Evolutionary conservation across 2,888 invertebrate genomes (phyloP), one percentile per base, ranked within the genome.

Genomic region (Apotomis capreana): DNA sequence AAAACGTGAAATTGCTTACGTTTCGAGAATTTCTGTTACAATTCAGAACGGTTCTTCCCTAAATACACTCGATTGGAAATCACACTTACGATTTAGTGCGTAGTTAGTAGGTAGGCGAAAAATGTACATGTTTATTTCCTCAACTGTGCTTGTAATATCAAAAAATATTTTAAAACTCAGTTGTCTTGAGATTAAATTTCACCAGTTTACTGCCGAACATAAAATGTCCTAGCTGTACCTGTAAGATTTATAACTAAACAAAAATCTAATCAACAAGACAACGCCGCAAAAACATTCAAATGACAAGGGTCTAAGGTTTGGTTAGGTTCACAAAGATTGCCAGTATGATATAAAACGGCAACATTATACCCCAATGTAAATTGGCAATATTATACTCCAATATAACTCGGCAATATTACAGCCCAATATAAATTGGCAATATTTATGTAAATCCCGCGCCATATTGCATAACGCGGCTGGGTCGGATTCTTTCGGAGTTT

Each of bases 391-490:
- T 65, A 65, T 65, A 55, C 65, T 65, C 36, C 84, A 84, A 62
- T 61, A 67, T 68, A 72, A 68, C 68, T 72, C 68, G 78, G 70
- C 74, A 78, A 80, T 78, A 79, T 77, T 79, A 81, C 80, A 80
- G 82, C 82, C 83, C 84, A 84, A 68, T 71, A 71, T 68, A 72
- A 68, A 68, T 72, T 72, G 68, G 68, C 72, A 72, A 72, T 72
- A 72, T 72, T 72, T 72, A 72, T 72, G 72, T 72, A 63, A 72
- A 72, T 72, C 68, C 60, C 60, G 8, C 65, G 67, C 71, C 67
- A 68, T 68, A 72, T 72, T 72, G 72, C 68, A 72, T 72, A 72
- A 72, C 68, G 51, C 63, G 68, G 67, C 40, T 57, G 51, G 58
- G 40, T 54, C 69, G 69, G 74, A 67, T 71, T 71, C 70, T 71